Base-by-base conservation (phyloP, 1,140 invertebrate species). In the Saccostrea glomerata region DNA sequence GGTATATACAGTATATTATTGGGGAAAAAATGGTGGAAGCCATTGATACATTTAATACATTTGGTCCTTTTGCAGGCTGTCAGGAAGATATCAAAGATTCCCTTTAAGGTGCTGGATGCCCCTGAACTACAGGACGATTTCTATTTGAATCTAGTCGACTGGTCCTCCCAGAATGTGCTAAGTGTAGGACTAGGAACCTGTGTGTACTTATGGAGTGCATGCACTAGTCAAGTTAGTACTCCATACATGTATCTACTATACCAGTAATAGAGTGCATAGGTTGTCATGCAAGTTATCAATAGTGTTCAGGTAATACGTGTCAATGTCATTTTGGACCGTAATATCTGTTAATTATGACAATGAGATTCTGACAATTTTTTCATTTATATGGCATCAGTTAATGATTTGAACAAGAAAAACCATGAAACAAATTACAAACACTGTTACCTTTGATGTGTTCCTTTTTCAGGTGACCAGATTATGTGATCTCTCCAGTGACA, bases 81-180 rank as follows among this genome's bases (percentile, higher is more conserved):
- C 0, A 95, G 98, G 86, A 99, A 99, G 95, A 99, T 99, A 91
- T 98, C 98, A 0, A 97, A 98, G 94, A 98, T 99, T 94, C 99
- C 99, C 0, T 99, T 99, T 94, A 99, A 99, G 96, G 97, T 99
- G 0, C 96, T 99, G 13, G 99, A 99, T 95, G 99, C 99, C 0
- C 99, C 99, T 0, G 99, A 99, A 95, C 95, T 99, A 40, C 99
- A 99, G 95, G 99, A 99, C 95, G 99, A 99, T 95, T 99, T 99
- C 95, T 99, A 99, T 95, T 95, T 99, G 47, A 99, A 99, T 95
- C 96, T 99, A 87, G 99, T 99, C 9, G 99, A 99, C 95, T 99
- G 99, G 99, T 99, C 98, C 1, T 98, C 98, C 9, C 98, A 99
- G 95, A 99, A 99, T 95, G 98, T 99, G 9, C 96, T 99, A 30